phyloP scores from a whole-genome alignment of 2,113 vertebrate species.

The Megaleporinus macrocephalus region DNA sequence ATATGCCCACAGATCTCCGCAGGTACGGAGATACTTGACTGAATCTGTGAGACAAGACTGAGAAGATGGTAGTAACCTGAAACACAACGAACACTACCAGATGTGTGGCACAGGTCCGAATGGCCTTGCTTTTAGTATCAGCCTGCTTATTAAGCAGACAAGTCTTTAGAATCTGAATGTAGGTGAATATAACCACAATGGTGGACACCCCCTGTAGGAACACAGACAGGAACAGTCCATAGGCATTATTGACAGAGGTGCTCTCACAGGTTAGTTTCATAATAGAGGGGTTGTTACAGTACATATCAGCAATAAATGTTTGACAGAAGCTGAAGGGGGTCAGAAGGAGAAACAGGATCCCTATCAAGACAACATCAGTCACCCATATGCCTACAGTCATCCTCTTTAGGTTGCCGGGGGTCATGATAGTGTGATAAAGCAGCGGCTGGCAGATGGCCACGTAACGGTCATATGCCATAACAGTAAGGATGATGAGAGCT shows the following conservation, averaged over 20 bases:
- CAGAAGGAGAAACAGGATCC: conserved; percentile 16
- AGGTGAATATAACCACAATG: conserved; percentile 35
- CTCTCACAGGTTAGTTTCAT: conserved; percentile 39
- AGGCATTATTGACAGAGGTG: conserved; percentile 27
- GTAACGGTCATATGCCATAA: conserved; percentile 51
- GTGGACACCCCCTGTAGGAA: conserved; percentile 2
- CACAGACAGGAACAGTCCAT: conserved; percentile 19
- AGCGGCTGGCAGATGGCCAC: conserved; percentile 49
- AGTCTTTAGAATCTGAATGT: conserved; percentile 40
- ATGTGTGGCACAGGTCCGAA: conserved; percentile 48
- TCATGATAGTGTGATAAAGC: conserved; percentile 20
- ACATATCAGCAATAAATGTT: conserved; percentile 20
- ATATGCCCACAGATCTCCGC: conserved; percentile 33
- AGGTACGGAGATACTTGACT: conserved; percentile 28
- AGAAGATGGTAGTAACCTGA: conserved; percentile 18
- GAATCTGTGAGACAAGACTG: conserved; percentile 30
- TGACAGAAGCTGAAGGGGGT: conserved; percentile 24
- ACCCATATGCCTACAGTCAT: conserved; percentile 30
- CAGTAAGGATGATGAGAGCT: conserved; percentile 41
- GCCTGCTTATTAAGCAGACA: conserved; percentile 36
- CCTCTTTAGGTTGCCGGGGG: not conserved
- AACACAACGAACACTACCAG: conserved; percentile 42
- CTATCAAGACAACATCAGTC: not conserved
- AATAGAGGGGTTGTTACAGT: conserved; percentile 41
- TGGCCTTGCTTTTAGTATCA: conserved; percentile 40